phyloP scores from a whole-genome alignment of 2,797 vertebrate species.

The Cephalopachus bancanus region DNA sequence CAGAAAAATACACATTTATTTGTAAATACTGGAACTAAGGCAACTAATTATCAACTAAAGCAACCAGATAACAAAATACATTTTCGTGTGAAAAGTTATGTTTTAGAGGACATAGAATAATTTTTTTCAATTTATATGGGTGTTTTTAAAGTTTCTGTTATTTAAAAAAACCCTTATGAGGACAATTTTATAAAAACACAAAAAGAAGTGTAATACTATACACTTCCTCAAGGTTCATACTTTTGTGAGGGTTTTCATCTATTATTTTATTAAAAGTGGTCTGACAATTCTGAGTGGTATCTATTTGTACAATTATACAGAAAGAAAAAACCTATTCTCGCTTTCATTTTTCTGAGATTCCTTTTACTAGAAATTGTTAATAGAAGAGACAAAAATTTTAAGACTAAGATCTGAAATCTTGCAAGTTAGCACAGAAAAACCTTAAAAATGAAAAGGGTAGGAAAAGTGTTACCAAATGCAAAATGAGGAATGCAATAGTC shows the following conservation, averaged over 20 bases:
- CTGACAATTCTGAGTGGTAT: not conserved
- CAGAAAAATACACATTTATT: not conserved
- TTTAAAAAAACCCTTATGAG: not conserved
- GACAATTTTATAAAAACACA: not conserved
- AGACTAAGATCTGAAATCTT: not conserved
- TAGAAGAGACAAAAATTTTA: not conserved
- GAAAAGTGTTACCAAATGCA: not conserved
- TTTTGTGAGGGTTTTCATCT: not conserved
- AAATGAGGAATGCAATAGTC: not conserved
- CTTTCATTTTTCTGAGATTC: not conserved
- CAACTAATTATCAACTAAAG: not conserved
- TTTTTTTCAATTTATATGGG: not conserved
- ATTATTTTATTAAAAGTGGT: not conserved
- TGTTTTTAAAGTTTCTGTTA: not conserved
- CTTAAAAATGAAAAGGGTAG: not conserved
- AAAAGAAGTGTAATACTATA: not conserved
- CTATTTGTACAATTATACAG: not conserved
- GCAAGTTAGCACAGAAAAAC: not conserved
- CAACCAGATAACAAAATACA: not conserved
- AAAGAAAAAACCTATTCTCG: not conserved
- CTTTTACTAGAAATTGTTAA: not conserved
- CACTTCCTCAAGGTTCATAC: not conserved
- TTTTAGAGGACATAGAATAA: not conserved
- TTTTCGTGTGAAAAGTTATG: not conserved
- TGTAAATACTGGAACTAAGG: not conserved